Evolutionary conservation across 1,140 invertebrate genomes (phyloP), one percentile per base, ranked within the genome.

Genomic region (Drosophila subpulchrella): DNA sequence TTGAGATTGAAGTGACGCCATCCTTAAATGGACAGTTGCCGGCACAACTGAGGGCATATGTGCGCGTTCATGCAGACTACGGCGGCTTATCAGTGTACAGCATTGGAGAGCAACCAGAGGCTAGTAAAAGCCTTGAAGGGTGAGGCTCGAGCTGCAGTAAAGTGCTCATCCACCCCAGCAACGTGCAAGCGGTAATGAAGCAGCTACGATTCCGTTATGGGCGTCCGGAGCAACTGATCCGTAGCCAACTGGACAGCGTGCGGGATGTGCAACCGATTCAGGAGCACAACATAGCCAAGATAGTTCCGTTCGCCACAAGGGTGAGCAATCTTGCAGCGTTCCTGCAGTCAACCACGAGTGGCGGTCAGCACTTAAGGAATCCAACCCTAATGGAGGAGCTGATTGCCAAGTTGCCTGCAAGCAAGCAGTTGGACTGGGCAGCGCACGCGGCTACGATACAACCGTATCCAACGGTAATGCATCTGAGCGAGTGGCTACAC

Each of bases 251-350:
- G 11, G 62, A 6, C 38, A 51, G 55, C 44, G 27, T 27, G 27
- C 27, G 27, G 3, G 27, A 4, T 27, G 27, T 27, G 27, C 27
- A 27, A 5, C 27, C 62, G 10, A 67, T 53, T 4, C 36, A 13
- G 13, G 27, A 67, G 54, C 27, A 32, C 10, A 50, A 46, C 13
- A 15, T 66, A 13, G 32, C 12, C 5, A 66, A 17, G 32, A 44
- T 63, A 1, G 20, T 55, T 10, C 54, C 24, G 8, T 53, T 61
- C 5, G 24, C 59, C 11, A 54, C 38, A 1, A 47, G 20, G 13
- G 47, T 67, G 17, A 67, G 56, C 30, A 67, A 51, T n/a, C 20
- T 60, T 1, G 46, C 30, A 27, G 20, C 63, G 11, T 44, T 55
- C 3, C 13, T 59, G 4, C 32, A 48, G 42, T 48, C 44, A 47